These are phyloP conservation scores for Onthophagus sagittarius DNA, from an alignment of 2,888 invertebrate species.

Conservation along the genomic window DNA sequence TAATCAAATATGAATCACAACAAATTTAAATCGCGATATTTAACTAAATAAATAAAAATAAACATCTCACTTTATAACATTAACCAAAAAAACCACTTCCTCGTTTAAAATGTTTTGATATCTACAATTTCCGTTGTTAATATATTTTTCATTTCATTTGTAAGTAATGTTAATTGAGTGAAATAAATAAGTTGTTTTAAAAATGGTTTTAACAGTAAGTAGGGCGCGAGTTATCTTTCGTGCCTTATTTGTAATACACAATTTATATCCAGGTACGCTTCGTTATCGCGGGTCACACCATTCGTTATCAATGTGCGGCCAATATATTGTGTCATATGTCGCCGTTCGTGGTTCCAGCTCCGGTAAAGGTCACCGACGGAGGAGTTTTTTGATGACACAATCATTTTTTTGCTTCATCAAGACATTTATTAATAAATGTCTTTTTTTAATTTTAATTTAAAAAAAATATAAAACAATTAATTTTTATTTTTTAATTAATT, in stretches of 20 bases:
- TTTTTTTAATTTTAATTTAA: too few relatives aligned
- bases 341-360: background rate
- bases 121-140: too few relatives aligned
- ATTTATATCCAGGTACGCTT: slow-evolving; percentile 17
- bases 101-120: too few relatives aligned
- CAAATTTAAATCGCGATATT: background rate
- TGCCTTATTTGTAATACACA: slow-evolving; percentile 14
- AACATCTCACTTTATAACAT: background rate
- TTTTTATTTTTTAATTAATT: too few relatives aligned
- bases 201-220: slow-evolving; percentile 5
- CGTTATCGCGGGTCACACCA: slow-evolving; percentile 18
- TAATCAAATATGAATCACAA: background rate
- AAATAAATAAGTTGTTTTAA: background rate
- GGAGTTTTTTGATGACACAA: slow-evolving; percentile 1
- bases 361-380: slow-evolving; percentile 17
- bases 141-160: too few relatives aligned
- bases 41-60: background rate
- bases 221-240: slow-evolving; percentile 17
- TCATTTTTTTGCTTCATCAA: background rate
- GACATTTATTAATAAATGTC: too few relatives aligned
- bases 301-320: slow-evolving; percentile 15
- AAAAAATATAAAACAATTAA: too few relatives aligned
- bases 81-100: background rate
- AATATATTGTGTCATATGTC: slow-evolving; percentile 19
- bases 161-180: too few relatives aligned